Conservation (phyloP, 2,888 invertebrate genomes). For the Oxyscelio sp. region DNA sequence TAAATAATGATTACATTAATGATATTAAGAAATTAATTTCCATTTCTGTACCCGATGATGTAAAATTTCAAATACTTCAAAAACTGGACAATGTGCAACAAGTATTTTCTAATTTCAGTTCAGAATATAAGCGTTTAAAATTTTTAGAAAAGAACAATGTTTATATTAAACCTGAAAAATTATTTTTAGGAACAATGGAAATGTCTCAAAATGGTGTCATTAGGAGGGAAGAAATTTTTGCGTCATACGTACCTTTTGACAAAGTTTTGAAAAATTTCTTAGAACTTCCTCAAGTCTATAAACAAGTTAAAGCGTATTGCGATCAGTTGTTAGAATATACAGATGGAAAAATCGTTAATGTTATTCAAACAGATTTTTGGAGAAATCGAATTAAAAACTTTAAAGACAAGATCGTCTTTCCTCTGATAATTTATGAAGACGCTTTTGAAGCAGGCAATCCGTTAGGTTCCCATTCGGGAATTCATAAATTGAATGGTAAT, state of each 20-base stretch:
- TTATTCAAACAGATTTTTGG: background rate
- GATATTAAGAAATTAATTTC: background rate
- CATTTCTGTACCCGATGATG: background rate
- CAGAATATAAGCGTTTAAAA: constrained; percentile 10
- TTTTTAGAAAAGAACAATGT: constrained; percentile 13
- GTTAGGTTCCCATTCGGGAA: background rate
- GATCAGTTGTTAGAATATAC: background rate
- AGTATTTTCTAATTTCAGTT: no score
- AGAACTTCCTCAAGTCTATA: background rate
- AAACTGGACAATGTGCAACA: background rate
- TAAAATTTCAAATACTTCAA: background rate
- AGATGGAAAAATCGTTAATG: background rate
- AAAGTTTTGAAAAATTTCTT: constrained; percentile 10
- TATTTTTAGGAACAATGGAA: constrained; percentile 18
- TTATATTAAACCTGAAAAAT: constrained; percentile 18
- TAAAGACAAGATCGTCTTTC: background rate
- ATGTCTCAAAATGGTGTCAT: background rate
- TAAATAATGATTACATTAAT: background rate
- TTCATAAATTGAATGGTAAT: background rate
- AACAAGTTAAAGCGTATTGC: background rate
- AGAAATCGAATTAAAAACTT: background rate
- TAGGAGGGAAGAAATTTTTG: constrained; percentile 1
- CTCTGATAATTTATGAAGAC: background rate
- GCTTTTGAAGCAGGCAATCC: background rate
- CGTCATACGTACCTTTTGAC: background rate